phyloP scores from a whole-genome alignment of 2,888 invertebrate genomes.

The Esperia sulphurella region DNA sequence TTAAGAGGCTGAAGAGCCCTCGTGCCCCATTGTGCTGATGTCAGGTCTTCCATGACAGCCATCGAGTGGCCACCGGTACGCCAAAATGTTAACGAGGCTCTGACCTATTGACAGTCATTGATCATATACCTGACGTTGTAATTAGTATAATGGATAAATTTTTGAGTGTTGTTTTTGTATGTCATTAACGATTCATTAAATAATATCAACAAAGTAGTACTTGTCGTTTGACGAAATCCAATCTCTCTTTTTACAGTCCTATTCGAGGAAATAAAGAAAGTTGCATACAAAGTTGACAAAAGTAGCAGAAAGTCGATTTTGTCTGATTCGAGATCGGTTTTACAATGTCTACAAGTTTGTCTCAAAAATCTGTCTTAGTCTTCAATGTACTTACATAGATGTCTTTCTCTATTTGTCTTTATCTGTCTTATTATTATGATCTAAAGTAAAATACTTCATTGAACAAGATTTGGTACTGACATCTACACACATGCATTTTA shows the following conservation, averaged over 20 bases:
- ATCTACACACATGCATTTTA: no score
- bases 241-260: neutral
- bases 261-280: no score
- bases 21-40: constrained; percentile 55
- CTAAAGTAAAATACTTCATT: no score
- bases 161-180: neutral
- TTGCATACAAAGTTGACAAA: no score
- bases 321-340: no score
- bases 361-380: no score
- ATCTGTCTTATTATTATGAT: no score
- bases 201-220: neutral
- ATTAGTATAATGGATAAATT: constrained; percentile 3
- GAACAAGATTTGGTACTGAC: no score
- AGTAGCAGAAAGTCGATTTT: no score
- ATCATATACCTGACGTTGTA: constrained; percentile 3
- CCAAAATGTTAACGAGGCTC: constrained; percentile 55
- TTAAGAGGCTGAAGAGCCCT: constrained; percentile 69
- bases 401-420: no score
- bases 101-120: constrained; percentile 13
- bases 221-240: neutral
- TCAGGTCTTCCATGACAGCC: constrained; percentile 49
- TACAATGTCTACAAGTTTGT: no score
- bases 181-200: neutral
- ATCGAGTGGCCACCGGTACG: constrained; percentile 41
- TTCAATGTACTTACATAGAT: no score